A percentile compares a stretch with the other conserved stretches of the same genome.
Evolutionary conservation across 2,888 invertebrate genomes (phyloP).

Genomic region (Scaptomyza flava): DNA sequence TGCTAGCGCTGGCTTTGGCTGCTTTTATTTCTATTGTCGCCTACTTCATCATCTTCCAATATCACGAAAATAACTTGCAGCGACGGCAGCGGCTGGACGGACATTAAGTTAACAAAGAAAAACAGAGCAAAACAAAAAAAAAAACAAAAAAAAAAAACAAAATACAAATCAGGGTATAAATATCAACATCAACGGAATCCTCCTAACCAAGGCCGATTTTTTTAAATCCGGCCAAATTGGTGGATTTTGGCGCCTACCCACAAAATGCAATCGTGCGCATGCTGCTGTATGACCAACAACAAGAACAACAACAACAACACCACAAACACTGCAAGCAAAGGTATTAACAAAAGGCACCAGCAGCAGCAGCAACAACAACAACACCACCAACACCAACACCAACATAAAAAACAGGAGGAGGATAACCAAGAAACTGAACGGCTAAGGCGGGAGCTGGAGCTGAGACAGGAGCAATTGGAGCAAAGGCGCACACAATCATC

Average conservation of each 20-base stretch:
- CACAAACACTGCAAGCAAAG: conserved; percentile 33
- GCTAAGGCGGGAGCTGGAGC: conserved; percentile 11
- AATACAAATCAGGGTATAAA: background rate
- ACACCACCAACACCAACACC: background rate
- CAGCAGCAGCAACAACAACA: conserved; percentile 24
- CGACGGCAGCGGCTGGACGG: conserved; percentile 16
- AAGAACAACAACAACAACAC: conserved; percentile 49
- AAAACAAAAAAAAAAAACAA: background rate
- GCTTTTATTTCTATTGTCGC: conserved; percentile 26
- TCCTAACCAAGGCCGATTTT: conserved; percentile 60
- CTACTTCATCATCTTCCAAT: conserved; percentile 31
- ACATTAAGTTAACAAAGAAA: conserved; percentile 1
- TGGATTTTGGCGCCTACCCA: conserved; percentile 63
- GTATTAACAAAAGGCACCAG: conserved; percentile 17
- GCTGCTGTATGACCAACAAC: conserved; percentile 68
- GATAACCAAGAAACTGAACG: conserved; percentile 2
- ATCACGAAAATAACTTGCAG: conserved; percentile 5
- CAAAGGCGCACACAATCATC: conserved; percentile 17
- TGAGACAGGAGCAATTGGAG: conserved; percentile 13
- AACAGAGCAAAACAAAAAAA: background rate
- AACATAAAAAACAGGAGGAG: conserved; percentile 2
- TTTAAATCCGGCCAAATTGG: conserved; percentile 57
- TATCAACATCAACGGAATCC: conserved; percentile 25
- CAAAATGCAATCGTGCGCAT: conserved; percentile 82
- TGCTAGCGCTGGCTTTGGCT: conserved; percentile 27